Evolutionary conservation across 2,888 invertebrate species (phyloP).

Genomic region (Platycheirus albimanus): DNA sequence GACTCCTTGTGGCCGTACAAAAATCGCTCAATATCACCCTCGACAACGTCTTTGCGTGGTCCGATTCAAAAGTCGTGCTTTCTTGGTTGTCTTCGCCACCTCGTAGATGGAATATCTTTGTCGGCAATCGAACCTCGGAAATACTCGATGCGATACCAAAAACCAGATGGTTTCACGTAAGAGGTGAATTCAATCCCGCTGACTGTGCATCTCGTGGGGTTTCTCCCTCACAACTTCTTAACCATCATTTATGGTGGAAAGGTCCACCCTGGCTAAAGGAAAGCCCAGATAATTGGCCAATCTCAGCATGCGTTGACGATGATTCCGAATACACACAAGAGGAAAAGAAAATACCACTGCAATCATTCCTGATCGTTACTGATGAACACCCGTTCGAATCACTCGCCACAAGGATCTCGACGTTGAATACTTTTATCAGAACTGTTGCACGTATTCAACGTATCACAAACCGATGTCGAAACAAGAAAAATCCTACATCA

Average conservation of each 20-base stretch:
- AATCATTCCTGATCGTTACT: constrained; percentile 5
- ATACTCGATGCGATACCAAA: not conserved
- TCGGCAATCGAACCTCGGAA: not conserved
- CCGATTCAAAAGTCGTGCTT: not conserved
- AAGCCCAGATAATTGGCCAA: not conserved
- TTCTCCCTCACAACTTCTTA: not conserved
- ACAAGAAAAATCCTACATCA: not conserved
- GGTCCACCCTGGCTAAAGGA: not conserved
- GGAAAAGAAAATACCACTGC: not conserved
- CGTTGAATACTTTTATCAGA: constrained; percentile 11
- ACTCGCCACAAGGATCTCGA: constrained; percentile 10
- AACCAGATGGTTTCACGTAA: too few relatives aligned
- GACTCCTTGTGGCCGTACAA: constrained; percentile 1
- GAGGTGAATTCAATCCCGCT: too few relatives aligned
- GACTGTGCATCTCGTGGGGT: too few relatives aligned
- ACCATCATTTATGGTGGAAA: not conserved
- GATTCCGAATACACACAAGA: not conserved
- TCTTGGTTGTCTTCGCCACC: not conserved
- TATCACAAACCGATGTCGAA: not conserved
- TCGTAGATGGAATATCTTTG: too few relatives aligned
- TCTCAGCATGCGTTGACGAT: not conserved
- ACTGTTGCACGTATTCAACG: constrained; percentile 12
- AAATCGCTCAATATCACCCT: not conserved
- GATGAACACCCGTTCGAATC: constrained; percentile 10
- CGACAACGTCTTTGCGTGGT: constrained; percentile 2